Percentiles rank a stretch among this genome's conserved stretches.
These are phyloP conservation scores for Tetramorium bicarinatum DNA, from an alignment of 2,888 invertebrate species.

Conservation along the genomic window DNA sequence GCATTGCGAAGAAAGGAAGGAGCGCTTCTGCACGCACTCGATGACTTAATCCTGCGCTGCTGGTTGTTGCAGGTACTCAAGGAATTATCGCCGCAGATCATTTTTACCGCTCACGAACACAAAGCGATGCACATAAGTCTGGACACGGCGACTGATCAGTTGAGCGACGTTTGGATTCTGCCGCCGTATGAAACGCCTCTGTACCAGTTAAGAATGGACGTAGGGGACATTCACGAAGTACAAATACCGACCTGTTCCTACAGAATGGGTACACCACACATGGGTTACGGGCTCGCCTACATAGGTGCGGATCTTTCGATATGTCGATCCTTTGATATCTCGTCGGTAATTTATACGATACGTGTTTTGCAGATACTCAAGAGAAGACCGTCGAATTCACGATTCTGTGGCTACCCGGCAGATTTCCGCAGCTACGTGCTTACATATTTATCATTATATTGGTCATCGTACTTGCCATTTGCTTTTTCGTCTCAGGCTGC, in stretches of 20 bases:
- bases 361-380: constrained; percentile 88
- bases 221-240: constrained; percentile 90
- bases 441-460: constrained; percentile 87
- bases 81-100: constrained; percentile 90
- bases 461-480: constrained; percentile 78
- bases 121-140: constrained; percentile 88
- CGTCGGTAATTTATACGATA: neutral
- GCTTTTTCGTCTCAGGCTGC: constrained; percentile 75
- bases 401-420: constrained; percentile 92
- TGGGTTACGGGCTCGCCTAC: constrained; percentile 95
- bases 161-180: constrained; percentile 82
- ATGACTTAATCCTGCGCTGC: neutral
- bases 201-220: constrained; percentile 86
- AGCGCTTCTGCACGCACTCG: neutral
- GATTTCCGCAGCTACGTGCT: constrained; percentile 89
- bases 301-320: constrained; percentile 88
- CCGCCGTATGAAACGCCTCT: constrained; percentile 84
- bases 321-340: neutral
- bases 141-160: constrained; percentile 83
- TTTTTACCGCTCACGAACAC: constrained; percentile 91
- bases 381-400: constrained; percentile 89
- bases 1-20: neutral
- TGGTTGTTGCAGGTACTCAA: constrained; percentile 87
- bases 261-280: constrained; percentile 95
- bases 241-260: constrained; percentile 98